Evolutionary conservation across 2,888 invertebrate genomes (phyloP), one percentile per base, ranked within the genome.

Genomic region (Megamerina dolium): DNA sequence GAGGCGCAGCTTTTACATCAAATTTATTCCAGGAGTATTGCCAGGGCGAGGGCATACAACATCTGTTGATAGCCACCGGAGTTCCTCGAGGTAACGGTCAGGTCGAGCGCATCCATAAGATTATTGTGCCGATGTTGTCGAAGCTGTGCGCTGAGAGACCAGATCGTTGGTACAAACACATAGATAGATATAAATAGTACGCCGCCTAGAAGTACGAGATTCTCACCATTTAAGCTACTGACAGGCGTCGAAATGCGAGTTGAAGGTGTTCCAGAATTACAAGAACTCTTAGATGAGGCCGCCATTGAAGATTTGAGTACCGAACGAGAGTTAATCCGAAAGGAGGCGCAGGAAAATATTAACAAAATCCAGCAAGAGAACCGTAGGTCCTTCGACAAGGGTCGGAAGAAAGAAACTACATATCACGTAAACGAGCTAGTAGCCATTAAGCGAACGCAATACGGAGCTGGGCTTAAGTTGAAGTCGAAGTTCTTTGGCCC

Each of bases 1-100:
- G 61, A 29, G 68, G 69, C 4, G 55, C 62, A 13, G 57, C 58
- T 4, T 72, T 66, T 41, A 71, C 68, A 1, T 58, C 63, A 3
- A 51, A 57, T 13, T 35, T 38, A 4, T 72, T 72, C 40, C 42
- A 52, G 34, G 37, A 47, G 6, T 66, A 60, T 42, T 69, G 64
- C 45, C 23, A 37, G 20, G 50, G 51, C 1, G 60, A 68, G 42
- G 41, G 39, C 1, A 50, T 51, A 9, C 42, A 47, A 27, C 65
- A 68, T 36, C 27, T 63, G 26, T 58, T 64, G 37, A 43, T 57
- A 3, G 27, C 45, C 5, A 64, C 50, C 58, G 54, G 66, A 8
- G 50, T 67, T 5, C 50, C 48, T 2, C 37, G 64, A 34, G 60
- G 60, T 5, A 66, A 69, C 43, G 64, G 67, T 1, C 67, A 69